A percentile compares a stretch with the other conserved stretches of the same genome.
phyloP scores from a whole-genome alignment of 2,888 invertebrate genomes.

The Buathra laborator region DNA sequence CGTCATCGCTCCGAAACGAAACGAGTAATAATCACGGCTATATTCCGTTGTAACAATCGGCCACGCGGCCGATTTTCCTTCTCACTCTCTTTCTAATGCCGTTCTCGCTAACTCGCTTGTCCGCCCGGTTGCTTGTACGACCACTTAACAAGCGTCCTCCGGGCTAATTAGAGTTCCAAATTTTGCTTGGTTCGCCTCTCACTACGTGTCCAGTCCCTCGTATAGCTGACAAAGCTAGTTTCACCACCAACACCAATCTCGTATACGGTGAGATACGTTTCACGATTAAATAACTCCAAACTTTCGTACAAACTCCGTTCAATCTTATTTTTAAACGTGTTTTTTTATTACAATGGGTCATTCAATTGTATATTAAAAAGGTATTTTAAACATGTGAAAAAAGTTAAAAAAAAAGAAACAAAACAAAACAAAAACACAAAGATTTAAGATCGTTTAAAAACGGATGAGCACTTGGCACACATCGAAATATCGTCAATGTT shows the following conservation, averaged over 20 bases:
- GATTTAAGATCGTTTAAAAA: background rate
- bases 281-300: slow-evolving; percentile 2
- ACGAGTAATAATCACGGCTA: slow-evolving; percentile 25
- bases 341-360: no score
- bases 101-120: slow-evolving; percentile 35
- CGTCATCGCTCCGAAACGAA: slow-evolving; percentile 66
- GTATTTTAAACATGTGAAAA: background rate
- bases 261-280: background rate
- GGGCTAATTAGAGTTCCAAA: slow-evolving; percentile 62
- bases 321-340: no score
- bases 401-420: background rate
- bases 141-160: slow-evolving; percentile 61
- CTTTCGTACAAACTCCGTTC: background rate
- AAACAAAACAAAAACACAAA: background rate
- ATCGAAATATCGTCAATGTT: slow-evolving; percentile 17
- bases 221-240: slow-evolving; percentile 29
- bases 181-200: slow-evolving; percentile 31
- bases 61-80: background rate
- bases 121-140: slow-evolving; percentile 46
- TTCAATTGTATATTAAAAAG: no score
- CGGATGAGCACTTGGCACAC: slow-evolving; percentile 22
- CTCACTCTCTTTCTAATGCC: slow-evolving; percentile 23
- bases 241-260: slow-evolving; percentile 41
- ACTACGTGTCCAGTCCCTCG: slow-evolving; percentile 18
- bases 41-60: slow-evolving; percentile 30